Percentiles rank a stretch among this genome's conserved stretches.
These are phyloP conservation scores for Prorops nasuta DNA, from an alignment of 1,140 invertebrate species.

Conservation along the genomic window DNA sequence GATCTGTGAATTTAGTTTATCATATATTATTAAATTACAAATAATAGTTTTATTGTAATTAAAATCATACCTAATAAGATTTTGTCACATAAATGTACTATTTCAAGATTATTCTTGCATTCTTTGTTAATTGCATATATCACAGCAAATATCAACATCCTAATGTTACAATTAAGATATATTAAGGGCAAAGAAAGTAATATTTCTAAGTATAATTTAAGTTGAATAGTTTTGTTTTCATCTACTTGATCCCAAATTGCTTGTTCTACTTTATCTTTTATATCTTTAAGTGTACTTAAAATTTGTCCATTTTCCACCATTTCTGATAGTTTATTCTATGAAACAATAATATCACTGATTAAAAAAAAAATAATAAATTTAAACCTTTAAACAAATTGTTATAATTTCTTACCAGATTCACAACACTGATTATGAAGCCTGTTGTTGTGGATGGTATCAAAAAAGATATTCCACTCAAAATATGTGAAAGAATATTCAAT, in stretches of 20 bases:
- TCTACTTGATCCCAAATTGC: conserved; percentile 22
- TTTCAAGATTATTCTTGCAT: conserved; percentile 15
- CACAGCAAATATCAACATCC: conserved; percentile 28
- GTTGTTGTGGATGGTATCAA: too few relatives aligned
- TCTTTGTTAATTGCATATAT: conserved; percentile 34
- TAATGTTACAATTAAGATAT: conserved; percentile 26
- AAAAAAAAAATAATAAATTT: conserved; percentile 5
- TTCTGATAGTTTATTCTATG: conserved; percentile 3
- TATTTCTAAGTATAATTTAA: conserved; percentile 31
- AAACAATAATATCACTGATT: conserved; percentile 8
- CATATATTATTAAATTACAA: conserved; percentile 15
- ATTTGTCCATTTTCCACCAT: conserved; percentile 19
- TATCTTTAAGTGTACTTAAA: conserved; percentile 13
- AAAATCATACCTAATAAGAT: conserved; percentile 33
- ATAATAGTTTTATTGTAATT: conserved; percentile 8
- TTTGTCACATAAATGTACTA: conserved; percentile 24
- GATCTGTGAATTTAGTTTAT: conserved; percentile 22
- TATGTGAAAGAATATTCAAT: conserved; percentile 18
- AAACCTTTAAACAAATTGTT: too few relatives aligned
- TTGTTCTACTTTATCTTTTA: conserved; percentile 21
- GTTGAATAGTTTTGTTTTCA: conserved; percentile 5
- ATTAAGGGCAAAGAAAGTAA: conserved; percentile 31
- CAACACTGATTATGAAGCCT: too few relatives aligned
- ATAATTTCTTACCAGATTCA: conserved; percentile 29
- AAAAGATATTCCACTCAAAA: too few relatives aligned